phyloP scores from a whole-genome alignment of 1,140 invertebrate genomes.

The Melitaea cinxia region DNA sequence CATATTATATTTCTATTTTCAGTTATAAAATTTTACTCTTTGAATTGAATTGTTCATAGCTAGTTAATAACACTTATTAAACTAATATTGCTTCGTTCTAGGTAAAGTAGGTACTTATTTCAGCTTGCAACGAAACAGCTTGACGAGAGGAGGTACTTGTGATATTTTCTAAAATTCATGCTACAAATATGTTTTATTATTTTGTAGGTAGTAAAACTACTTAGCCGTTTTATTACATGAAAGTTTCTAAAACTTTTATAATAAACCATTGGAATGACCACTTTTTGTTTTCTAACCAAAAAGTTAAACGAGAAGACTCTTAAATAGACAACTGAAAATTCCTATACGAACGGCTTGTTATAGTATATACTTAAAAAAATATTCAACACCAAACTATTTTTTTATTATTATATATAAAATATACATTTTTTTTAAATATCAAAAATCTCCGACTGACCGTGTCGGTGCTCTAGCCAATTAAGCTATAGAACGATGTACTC shows the following conservation, averaged over 20 bases:
- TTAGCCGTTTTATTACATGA: background rate
- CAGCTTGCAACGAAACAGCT: background rate
- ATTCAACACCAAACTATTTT: background rate
- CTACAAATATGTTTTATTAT: background rate
- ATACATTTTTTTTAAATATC: background rate
- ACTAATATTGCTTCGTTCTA: no score
- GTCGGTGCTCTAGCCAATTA: no score
- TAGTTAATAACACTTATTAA: no score
- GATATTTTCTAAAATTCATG: background rate
- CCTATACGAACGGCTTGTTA: background rate
- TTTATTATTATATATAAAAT: background rate
- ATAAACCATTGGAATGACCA: slow-evolving; percentile 4
- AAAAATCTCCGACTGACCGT: no score
- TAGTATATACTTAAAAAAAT: background rate
- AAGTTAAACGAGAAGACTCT: slow-evolving; percentile 1
- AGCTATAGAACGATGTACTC: no score
- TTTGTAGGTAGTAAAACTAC: background rate
- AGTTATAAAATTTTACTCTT: no score
- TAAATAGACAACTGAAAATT: background rate
- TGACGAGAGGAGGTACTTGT: background rate
- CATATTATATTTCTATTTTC: no score
- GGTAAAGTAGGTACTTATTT: no score
- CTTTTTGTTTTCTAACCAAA: slow-evolving; percentile 9
- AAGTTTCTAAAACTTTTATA: slow-evolving; percentile 13
- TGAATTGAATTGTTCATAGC: no score